These are phyloP conservation scores for Balearica regulorum DNA, from an alignment of 2,797 vertebrate species.

Conservation along the genomic window DNA sequence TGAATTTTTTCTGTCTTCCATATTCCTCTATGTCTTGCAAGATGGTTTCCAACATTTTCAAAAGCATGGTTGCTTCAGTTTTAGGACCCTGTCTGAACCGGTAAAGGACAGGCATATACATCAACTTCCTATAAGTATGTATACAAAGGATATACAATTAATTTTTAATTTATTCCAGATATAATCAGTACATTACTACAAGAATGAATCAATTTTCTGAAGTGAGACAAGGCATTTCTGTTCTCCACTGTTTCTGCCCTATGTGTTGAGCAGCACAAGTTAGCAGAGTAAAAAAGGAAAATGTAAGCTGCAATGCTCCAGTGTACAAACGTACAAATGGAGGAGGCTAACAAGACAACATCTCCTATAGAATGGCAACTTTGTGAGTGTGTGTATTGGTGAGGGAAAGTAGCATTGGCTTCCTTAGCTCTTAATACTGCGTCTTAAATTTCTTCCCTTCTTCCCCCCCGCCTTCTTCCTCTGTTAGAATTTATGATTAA, in stretches of 20 bases:
- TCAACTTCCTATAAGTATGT: background rate
- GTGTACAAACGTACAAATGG: too few species aligned
- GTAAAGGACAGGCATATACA: background rate
- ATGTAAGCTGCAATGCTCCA: background rate
- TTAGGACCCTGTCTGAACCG: background rate
- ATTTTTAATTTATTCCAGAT: background rate
- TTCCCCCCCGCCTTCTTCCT: background rate
- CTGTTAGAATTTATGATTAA: background rate
- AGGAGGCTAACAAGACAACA: background rate
- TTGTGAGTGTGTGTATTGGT: background rate
- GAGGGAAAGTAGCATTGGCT: background rate
- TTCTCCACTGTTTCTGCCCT: background rate
- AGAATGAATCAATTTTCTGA: background rate
- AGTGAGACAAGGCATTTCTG: background rate
- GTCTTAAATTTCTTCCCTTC: background rate
- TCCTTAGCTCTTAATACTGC: background rate
- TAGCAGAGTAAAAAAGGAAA: background rate
- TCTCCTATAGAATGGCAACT: background rate
- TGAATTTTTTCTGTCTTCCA: background rate
- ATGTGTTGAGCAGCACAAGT: background rate
- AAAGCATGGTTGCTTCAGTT: background rate
- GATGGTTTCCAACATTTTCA: background rate
- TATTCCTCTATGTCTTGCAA: background rate
- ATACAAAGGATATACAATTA: background rate
- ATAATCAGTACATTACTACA: background rate